phyloP scores from a whole-genome alignment of 2,113 vertebrate genomes.

The Malurus melanocephalus region DNA sequence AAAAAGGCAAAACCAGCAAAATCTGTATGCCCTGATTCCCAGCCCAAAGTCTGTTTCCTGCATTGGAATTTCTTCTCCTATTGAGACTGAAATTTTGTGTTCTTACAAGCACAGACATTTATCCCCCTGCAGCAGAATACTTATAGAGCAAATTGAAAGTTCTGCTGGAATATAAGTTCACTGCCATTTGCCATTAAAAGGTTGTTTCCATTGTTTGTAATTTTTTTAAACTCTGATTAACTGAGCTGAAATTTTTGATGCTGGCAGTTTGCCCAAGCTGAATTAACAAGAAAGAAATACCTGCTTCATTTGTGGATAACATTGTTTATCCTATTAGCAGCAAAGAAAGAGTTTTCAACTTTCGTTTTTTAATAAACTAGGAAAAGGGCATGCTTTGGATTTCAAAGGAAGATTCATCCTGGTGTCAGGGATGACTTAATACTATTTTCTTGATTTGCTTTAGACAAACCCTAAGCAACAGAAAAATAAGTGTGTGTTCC shows the following conservation, averaged over 20 bases:
- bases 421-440: constrained; percentile 8
- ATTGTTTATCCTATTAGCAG: constrained; percentile 12
- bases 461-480: neutral
- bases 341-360: neutral
- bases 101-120: neutral
- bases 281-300: neutral
- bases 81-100: neutral
- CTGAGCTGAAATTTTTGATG: constrained; percentile 5
- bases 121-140: neutral
- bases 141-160: neutral
- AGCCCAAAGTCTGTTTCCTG: neutral
- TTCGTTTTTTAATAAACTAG: constrained; percentile 1
- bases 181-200: neutral
- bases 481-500: neutral
- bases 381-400: constrained; percentile 6
- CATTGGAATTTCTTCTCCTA: neutral
- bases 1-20: neutral
- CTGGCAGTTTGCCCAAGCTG: constrained; percentile 6
- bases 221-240: constrained; percentile 24
- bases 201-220: neutral
- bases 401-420: constrained; percentile 4
- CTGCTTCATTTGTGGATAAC: constrained; percentile 14
- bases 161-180: neutral
- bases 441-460: neutral
- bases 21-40: neutral